Conservation (phyloP, 2,888 invertebrate genomes). For the Odontocerum albicorne region DNA sequence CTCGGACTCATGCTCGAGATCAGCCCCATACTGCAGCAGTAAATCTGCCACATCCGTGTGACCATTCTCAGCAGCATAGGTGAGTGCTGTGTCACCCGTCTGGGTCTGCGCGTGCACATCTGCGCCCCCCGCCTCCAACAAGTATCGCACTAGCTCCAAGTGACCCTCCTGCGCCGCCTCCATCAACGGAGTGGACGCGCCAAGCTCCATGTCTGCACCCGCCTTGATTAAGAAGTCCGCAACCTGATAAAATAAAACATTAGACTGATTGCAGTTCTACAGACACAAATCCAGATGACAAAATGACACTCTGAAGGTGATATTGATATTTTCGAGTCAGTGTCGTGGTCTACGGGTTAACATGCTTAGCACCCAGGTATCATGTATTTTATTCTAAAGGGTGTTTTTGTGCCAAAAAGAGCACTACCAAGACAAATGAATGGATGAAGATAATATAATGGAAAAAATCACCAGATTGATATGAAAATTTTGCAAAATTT, state of each 20-base stretch:
- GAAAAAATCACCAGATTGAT: no score
- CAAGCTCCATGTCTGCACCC: conserved; percentile 92
- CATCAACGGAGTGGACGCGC: conserved; percentile 96
- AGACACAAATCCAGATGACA: no score
- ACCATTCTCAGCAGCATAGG: conserved; percentile 98
- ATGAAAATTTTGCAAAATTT: no score
- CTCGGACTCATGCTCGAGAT: conserved; percentile 94
- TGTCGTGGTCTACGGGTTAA: no score
- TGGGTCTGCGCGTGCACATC: conserved; percentile 94
- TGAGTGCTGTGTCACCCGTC: conserved; percentile 93
- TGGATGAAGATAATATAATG: no score
- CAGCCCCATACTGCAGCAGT: conserved; percentile 86
- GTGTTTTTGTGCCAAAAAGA: no score
- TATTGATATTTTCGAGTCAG: no score
- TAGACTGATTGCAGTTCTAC: no score
- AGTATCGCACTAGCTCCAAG: conserved; percentile 86
- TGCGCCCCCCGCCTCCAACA: conserved; percentile 80
- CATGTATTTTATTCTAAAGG: no score
- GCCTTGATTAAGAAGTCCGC: conserved; percentile 94
- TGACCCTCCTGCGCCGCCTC: conserved; percentile 99
- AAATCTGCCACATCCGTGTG: conserved; percentile 96
- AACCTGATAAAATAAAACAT: conserved; percentile 39
- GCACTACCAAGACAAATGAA: no score
- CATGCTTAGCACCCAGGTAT: no score
- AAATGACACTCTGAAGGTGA: no score